Conservation (phyloP, 2,113 vertebrate species). For the Corythornis vintsioides region DNA sequence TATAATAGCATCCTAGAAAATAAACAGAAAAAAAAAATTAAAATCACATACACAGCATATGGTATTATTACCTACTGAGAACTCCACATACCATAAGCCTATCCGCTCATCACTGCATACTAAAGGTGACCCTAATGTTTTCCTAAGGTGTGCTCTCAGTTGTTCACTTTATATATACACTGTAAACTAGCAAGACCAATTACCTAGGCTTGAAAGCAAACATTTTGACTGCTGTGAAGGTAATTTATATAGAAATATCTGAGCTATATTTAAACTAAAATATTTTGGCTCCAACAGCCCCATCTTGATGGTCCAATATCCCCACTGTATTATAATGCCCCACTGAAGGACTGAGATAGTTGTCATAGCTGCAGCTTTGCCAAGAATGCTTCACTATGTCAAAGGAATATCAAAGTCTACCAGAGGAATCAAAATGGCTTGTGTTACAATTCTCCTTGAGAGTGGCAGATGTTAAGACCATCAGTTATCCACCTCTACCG, state of each 20-base stretch:
- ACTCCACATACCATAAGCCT: neutral
- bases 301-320: neutral
- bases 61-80: neutral
- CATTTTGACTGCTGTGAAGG: neutral
- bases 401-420: neutral
- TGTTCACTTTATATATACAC: neutral
- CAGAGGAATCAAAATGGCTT: neutral
- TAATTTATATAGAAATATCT: neutral
- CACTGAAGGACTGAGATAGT: neutral
- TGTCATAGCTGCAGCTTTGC: neutral
- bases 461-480: neutral
- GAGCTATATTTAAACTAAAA: neutral
- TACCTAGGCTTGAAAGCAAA: neutral
- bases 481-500: neutral
- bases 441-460: neutral
- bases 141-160: neutral
- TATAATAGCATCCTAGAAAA: conserved; percentile 81
- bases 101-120: neutral
- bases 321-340: neutral
- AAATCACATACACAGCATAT: neutral
- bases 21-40: neutral
- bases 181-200: neutral
- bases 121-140: neutral
- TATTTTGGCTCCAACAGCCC: neutral
- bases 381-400: neutral